Conservation (phyloP, 2,113 vertebrate species). For the Hemiprocne comata region DNA sequence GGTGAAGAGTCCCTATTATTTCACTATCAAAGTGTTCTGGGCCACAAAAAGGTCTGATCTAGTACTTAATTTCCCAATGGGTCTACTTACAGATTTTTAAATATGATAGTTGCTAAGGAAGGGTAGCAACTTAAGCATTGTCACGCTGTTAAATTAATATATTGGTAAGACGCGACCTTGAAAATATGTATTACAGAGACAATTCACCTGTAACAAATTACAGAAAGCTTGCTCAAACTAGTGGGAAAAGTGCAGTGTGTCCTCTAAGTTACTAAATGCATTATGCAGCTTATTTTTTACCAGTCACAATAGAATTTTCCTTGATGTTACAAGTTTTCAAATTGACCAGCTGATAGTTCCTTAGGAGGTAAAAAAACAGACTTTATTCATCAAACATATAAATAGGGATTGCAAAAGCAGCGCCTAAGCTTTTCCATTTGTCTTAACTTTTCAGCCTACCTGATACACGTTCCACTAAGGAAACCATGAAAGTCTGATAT, state of each 20-base stretch:
- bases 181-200: background rate
- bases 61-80: background rate
- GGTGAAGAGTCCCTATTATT: background rate
- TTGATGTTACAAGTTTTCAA: background rate
- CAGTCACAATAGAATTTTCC: background rate
- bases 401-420: background rate
- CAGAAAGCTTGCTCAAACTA: background rate
- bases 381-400: background rate
- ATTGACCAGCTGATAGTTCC: background rate
- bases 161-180: background rate
- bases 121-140: background rate
- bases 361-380: background rate
- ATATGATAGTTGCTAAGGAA: background rate
- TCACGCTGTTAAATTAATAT: background rate
- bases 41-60: background rate
- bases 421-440: background rate
- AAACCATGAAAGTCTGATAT: background rate
- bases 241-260: background rate
- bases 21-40: background rate
- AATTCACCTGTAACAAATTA: background rate
- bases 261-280: background rate
- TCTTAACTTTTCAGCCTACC: background rate
- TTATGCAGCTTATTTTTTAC: background rate
- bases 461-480: rapidly evolving
- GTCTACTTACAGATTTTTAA: background rate